These are phyloP conservation scores for Lepilemur ruficaudatus DNA, from an alignment of 2,797 vertebrate genomes.

Conservation along the genomic window DNA sequence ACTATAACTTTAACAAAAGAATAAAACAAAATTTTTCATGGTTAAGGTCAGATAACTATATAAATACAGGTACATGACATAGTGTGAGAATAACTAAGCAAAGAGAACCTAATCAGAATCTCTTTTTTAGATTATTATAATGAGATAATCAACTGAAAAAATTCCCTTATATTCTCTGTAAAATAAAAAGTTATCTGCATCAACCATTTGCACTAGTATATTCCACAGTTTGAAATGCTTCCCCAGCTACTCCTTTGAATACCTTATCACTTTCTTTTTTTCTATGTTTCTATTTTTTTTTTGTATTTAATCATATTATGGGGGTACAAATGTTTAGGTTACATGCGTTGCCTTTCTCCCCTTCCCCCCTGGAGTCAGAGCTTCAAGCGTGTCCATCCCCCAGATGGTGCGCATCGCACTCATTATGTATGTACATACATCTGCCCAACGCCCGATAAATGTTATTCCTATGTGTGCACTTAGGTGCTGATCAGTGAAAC, in stretches of 20 bases:
- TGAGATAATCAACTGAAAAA: background rate
- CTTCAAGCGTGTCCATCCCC: too few species aligned
- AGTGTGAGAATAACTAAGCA: background rate
- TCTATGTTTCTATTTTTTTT: too few species aligned
- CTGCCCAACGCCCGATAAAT: too few species aligned
- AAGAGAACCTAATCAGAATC: background rate
- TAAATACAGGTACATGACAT: background rate
- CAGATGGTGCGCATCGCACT: too few species aligned
- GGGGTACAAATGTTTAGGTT: too few species aligned
- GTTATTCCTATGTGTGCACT: too few species aligned
- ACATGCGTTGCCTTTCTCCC: too few species aligned
- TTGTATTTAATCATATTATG: too few species aligned
- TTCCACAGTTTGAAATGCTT: background rate
- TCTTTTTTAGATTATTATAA: background rate
- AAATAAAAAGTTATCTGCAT: background rate
- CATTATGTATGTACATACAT: too few species aligned
- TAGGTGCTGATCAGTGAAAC: too few species aligned
- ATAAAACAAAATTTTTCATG: background rate
- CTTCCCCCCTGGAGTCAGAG: too few species aligned
- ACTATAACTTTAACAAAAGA: background rate
- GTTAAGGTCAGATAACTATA: background rate
- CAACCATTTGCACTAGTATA: background rate
- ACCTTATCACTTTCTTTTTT: background rate
- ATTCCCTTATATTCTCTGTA: background rate
- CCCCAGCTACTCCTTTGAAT: background rate